These are phyloP conservation scores for Philaethria dido DNA, from an alignment of 2,888 invertebrate species.

Conservation along the genomic window DNA sequence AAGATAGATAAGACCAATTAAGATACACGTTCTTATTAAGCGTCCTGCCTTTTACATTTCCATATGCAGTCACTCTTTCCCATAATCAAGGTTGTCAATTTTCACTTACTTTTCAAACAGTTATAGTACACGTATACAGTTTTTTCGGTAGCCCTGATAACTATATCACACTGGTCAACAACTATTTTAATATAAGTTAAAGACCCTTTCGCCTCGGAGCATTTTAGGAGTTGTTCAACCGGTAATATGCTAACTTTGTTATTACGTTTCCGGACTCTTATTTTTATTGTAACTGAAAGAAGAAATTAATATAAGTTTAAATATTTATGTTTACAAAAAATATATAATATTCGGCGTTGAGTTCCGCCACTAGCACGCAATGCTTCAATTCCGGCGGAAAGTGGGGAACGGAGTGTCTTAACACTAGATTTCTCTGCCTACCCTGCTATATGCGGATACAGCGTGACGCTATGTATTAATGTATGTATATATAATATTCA, in stretches of 20 bases:
- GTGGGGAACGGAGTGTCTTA: too few relatives aligned
- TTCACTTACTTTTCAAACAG: not conserved
- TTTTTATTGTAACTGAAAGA: not conserved
- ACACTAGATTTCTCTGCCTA: too few relatives aligned
- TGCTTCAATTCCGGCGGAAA: too few relatives aligned
- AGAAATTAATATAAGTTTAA: not conserved
- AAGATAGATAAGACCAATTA: too few relatives aligned
- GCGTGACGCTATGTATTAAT: too few relatives aligned
- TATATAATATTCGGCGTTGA: too few relatives aligned
- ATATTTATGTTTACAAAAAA: not conserved
- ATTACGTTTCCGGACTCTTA: conserved; percentile 2
- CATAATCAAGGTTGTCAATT: not conserved
- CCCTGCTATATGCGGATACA: too few relatives aligned
- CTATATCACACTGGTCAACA: conserved; percentile 5
- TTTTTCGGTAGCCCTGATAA: conserved; percentile 11
- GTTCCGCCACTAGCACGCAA: too few relatives aligned
- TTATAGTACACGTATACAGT: not conserved
- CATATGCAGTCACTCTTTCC: too few relatives aligned
- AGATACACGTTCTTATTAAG: too few relatives aligned
- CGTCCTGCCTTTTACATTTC: too few relatives aligned
- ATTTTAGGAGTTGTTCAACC: conserved; percentile 11
- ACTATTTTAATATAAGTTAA: conserved; percentile 22
- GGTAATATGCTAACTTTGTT: conserved; percentile 14
- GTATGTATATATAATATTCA: too few relatives aligned
- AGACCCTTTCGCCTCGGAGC: conserved; percentile 15